Base-by-base conservation (phyloP, 2,888 invertebrate genomes). In the Drosophila neutralis region DNA sequence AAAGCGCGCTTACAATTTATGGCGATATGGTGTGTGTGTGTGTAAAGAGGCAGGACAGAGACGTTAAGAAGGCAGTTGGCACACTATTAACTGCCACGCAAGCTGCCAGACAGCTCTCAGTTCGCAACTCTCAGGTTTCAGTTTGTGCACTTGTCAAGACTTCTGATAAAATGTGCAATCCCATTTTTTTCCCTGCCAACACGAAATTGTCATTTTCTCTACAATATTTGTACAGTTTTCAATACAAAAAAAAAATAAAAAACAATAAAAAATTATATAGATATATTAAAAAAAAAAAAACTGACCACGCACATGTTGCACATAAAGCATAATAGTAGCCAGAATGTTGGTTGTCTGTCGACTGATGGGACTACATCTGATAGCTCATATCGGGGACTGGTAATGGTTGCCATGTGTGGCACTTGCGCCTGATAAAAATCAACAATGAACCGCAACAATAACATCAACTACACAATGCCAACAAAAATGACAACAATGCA, bases 351-450 rank as follows among this genome's bases (percentile, higher is more conserved):
- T 35, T 63, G 45, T 2, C 54, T 42, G 57, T 53, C 38, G 58
- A 45, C 54, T 56, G 65, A 59, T 66, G 71, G 68, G 18, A 53
- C 70, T 65, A 40, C 69, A 76, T 69, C 68, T 62, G 82, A 81
- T 82, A 73, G 35, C 54, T 70, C 64, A 59, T 72, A 65, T n/a
- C 18, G 11, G 54, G 27, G 56, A 49, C 48, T 57, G 40, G 56
- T 67, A 64, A 57, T 59, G 60, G 52, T 29, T 69, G 69, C 21
- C 21, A 63, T 66, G 51, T 68, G 63, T 52, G 48, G 53, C 69
- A 67, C 61, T 71, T 76, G 68, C 64, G 63, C 56, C 61, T 76
- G 83, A 82, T 81, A 82, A 72, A 76, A 73, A 80, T 81, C 76
- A 80, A 74, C 80, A 82, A 62, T 57, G 51, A 70, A 73, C 76